Evolutionary conservation across 2,888 invertebrate genomes (phyloP), one percentile per base, ranked within the genome.

Genomic region (Orchestes rusci): DNA sequence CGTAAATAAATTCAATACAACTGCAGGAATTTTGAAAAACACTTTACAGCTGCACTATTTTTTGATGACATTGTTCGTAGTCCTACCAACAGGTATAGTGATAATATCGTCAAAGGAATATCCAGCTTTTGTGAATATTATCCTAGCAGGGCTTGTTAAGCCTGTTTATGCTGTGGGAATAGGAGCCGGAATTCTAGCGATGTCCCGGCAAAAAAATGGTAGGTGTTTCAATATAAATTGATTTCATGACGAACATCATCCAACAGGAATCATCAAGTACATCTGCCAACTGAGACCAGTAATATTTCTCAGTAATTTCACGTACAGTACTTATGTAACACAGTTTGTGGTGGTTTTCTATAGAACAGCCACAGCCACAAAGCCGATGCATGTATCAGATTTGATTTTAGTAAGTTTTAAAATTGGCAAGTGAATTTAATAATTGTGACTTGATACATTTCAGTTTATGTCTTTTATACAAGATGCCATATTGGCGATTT

Each of bases 121-220:
- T 43, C 43, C 52, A 19, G 47, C 51, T 48, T 18, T 56, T 3
- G 31, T 40, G 8, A 53, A 51, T 15, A 53, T 56, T 10, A n/a
- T 60, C 8, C 35, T 60, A 7, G 43, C 53, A 19, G 57, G 57
- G 1, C 32, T 57, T 35, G 51, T 59, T 27, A 56, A 55, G 48
- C 60, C 59, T 1, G 32, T 55, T n/a, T 60, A 56, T 37, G 57
- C 57, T 7, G 10, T 56, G 10, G 60, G 60, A 3, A 57, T 60
- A 28, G 60, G 53, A n/a, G 41, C 57, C 4, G 59, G 57, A 5
- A 54, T 60, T 19, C 46, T 58, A 12, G 58, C 55, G 39, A 59
- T 60, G 56, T 55, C 56, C 2, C 38, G 42, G 16, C 37, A 42
- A 20, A 19, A 38, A 38, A 38, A 19, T 20, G 29, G 46, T 39